phyloP scores from a whole-genome alignment of 2,113 vertebrate species.

The Diglossa brunneiventris region DNA sequence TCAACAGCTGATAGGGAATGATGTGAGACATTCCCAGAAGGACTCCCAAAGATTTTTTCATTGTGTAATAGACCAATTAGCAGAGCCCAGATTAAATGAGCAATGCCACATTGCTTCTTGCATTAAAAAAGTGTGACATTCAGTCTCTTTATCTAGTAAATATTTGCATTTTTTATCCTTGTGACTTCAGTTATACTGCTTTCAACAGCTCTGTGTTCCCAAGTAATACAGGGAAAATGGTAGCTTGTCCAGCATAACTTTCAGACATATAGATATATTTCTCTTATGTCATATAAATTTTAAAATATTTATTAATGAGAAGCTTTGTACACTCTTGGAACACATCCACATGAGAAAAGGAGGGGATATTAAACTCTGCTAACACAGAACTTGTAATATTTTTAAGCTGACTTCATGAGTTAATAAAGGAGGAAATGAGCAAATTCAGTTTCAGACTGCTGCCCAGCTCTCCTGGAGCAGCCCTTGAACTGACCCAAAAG shows the following conservation, averaged over 20 bases:
- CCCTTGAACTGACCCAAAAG: not conserved
- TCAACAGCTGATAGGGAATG: slow-evolving; percentile 85
- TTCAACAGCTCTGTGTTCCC: not conserved
- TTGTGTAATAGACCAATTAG: slow-evolving; percentile 46
- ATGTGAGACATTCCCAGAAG: slow-evolving; percentile 80
- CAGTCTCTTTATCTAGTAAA: not conserved
- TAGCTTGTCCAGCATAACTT: not conserved
- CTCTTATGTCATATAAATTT: not conserved
- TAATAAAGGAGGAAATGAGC: slow-evolving; percentile 23
- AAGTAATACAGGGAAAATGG: not conserved
- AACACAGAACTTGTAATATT: not conserved
- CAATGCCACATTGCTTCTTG: slow-evolving; percentile 37
- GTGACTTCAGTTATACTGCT: not conserved
- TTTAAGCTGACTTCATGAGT: slow-evolving; percentile 18
- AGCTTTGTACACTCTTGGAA: not conserved
- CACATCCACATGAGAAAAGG: not conserved
- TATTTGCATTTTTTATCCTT: slow-evolving; percentile 26
- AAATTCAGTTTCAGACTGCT: not conserved
- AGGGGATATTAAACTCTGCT: not conserved
- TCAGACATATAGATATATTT: not conserved
- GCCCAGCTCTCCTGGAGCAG: not conserved
- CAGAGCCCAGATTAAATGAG: slow-evolving; percentile 46
- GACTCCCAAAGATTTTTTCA: slow-evolving; percentile 48
- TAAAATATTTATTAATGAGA: not conserved
- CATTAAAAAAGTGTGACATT: slow-evolving; percentile 23